A percentile compares a stretch with the other conserved stretches of the same genome.
Conservation (phyloP, 2,113 vertebrate species). For the Toxotes chatareus region DNA sequence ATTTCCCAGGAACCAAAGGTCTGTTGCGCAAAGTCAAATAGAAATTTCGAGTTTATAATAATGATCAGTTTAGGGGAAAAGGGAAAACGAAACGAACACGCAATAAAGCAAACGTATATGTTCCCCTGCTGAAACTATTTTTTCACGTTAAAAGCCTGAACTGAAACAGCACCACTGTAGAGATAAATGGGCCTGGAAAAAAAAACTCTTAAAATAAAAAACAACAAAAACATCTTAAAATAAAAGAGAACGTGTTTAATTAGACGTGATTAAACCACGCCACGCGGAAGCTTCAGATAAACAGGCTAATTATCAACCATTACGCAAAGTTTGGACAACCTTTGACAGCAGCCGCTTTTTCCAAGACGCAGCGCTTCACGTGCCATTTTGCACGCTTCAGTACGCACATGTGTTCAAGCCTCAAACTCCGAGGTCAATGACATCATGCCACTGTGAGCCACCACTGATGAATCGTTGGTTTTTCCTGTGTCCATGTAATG, state of each 20-base stretch:
- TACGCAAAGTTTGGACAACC: slow-evolving; percentile 57
- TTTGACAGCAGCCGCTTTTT: slow-evolving; percentile 40
- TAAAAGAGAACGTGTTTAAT: background rate
- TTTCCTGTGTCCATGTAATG: background rate
- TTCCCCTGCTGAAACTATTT: background rate
- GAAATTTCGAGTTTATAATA: background rate
- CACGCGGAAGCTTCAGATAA: background rate
- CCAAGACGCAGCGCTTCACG: background rate
- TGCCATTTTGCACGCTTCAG: slow-evolving; percentile 6
- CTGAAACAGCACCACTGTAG: background rate
- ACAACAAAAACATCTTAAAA: background rate
- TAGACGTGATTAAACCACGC: background rate
- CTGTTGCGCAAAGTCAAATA: background rate
- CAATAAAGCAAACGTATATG: background rate
- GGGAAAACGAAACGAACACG: background rate
- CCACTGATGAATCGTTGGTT: background rate
- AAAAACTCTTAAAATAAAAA: no score
- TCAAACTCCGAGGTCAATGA: background rate
- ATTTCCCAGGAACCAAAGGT: background rate
- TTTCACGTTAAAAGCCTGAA: background rate
- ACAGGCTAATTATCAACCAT: slow-evolving; percentile 34
- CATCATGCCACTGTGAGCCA: background rate
- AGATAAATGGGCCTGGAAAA: background rate
- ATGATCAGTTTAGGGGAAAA: background rate
- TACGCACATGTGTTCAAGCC: background rate